Evolutionary conservation across 2,888 invertebrate species (phyloP), one percentile per base, ranked within the genome.

Genomic region (Chelonus formosanus): DNA sequence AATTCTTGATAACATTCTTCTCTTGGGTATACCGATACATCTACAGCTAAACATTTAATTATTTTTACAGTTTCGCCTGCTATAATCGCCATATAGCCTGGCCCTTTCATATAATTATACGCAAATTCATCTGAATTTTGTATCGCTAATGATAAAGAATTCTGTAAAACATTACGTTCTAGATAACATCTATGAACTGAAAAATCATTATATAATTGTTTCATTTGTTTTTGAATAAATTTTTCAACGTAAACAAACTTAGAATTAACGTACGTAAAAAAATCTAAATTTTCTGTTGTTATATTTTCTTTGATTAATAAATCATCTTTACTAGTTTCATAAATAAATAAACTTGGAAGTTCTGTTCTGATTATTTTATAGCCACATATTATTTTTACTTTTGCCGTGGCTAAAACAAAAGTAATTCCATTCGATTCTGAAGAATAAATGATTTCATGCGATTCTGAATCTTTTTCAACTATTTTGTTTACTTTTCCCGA

Each of bases 181-280:
- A 71, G 3, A 10, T 70, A 35, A 60, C 75, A 76, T 61, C 72
- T 48, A 45, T 70, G 40, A 40, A 73, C 61, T 3, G 71, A 47
- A 5, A 71, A 67, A 45, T 74, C 62, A 6, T 44, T 35, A 50
- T 73, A 71, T 4, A 69, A 34, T 44, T 55, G n/a, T 32, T 70
- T 45, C n/a, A 74, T 5, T 6, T 32, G 45, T 52, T 60, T 35
- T 56, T 73, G 72, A 32, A 70, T 67, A 8, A 67, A 58, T 53
- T 73, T 71, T 68, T 74, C 73, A 3, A 70, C 63, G 36, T 74
- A 74, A 35, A 74, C 47, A n/a, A 74, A 73, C 66, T 74, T 73
- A 35, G 69, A 53, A 43, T 71, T 71, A 8, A 73, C 56, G 36
- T 73, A 72, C 0, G 44, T 34, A 31, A 68, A 60, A 31, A 72